These are phyloP conservation scores for Dasypogon diadema DNA, from an alignment of 2,888 invertebrate species.

Conservation along the genomic window DNA sequence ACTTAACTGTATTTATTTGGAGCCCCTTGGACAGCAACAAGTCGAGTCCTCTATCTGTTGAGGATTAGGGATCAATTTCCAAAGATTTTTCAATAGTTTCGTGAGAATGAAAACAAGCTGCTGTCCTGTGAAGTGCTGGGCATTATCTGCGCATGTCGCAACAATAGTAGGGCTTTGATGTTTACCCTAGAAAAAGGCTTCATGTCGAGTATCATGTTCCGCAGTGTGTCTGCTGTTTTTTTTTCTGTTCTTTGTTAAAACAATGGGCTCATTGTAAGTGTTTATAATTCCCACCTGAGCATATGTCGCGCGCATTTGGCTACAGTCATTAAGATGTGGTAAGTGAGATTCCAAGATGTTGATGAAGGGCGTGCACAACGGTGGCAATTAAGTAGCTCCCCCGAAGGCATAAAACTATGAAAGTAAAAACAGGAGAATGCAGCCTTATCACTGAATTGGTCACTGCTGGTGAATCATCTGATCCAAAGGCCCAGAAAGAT, in stretches of 20 bases:
- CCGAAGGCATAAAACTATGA: no score
- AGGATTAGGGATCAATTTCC: neutral
- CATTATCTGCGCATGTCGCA: slow-evolving; percentile 12
- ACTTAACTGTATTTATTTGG: no score
- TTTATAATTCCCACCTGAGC: neutral
- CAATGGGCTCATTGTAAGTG: neutral
- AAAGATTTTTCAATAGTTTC: neutral
- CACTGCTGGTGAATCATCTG: no score
- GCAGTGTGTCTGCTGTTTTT: slow-evolving; percentile 8
- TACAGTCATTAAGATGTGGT: no score
- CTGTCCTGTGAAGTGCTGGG: neutral
- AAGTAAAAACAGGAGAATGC: no score
- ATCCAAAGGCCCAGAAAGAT: no score
- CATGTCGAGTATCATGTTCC: slow-evolving; percentile 15
- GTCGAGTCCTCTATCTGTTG: neutral
- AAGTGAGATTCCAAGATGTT: no score
- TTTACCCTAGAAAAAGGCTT: slow-evolving; percentile 33
- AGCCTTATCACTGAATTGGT: no score
- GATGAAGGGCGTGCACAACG: no score
- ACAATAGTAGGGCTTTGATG: neutral
- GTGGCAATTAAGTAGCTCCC: no score
- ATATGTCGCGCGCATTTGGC: no score
- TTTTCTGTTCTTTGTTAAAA: no score
- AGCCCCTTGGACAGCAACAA: slow-evolving; percentile 15
- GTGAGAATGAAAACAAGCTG: neutral